phyloP scores from a whole-genome alignment of 2,113 vertebrate species.

The Procapra przewalskii region DNA sequence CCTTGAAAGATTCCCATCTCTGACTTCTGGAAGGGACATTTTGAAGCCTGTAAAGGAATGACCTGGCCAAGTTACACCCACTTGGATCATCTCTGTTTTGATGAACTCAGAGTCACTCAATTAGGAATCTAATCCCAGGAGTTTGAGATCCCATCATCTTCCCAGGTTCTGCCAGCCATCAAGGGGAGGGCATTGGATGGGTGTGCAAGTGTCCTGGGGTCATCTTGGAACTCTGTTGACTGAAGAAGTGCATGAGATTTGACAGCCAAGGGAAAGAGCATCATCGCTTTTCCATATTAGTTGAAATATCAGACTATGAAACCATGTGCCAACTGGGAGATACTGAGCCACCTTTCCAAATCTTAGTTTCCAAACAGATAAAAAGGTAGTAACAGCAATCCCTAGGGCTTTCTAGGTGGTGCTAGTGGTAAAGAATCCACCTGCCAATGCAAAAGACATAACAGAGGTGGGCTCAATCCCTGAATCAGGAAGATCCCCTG shows the following conservation, averaged over 20 bases:
- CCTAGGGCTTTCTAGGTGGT: not conserved
- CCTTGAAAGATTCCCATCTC: not conserved
- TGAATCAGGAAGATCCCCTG: not conserved
- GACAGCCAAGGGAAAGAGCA: too few species aligned
- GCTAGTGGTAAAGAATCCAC: not conserved
- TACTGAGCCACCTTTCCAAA: not conserved
- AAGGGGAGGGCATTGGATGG: fast-evolving
- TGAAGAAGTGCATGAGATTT: fast-evolving
- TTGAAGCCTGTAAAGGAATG: not conserved
- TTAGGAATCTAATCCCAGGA: too few species aligned
- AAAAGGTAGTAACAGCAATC: fast-evolving
- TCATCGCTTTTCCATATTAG: fast-evolving
- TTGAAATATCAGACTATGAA: not conserved
- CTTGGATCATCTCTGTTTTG: not conserved
- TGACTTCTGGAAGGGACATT: not conserved
- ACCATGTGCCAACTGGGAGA: not conserved
- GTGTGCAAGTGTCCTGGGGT: not conserved
- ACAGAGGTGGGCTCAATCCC: not conserved
- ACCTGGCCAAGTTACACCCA: not conserved
- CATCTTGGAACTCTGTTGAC: not conserved
- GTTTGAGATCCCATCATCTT: not conserved
- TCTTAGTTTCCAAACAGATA: not conserved
- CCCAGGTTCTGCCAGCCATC: not conserved
- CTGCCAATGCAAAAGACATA: not conserved
- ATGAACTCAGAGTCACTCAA: not conserved